Evolutionary conservation across 2,888 invertebrate genomes (phyloP).

Genomic region (Tridacna crocea): DNA sequence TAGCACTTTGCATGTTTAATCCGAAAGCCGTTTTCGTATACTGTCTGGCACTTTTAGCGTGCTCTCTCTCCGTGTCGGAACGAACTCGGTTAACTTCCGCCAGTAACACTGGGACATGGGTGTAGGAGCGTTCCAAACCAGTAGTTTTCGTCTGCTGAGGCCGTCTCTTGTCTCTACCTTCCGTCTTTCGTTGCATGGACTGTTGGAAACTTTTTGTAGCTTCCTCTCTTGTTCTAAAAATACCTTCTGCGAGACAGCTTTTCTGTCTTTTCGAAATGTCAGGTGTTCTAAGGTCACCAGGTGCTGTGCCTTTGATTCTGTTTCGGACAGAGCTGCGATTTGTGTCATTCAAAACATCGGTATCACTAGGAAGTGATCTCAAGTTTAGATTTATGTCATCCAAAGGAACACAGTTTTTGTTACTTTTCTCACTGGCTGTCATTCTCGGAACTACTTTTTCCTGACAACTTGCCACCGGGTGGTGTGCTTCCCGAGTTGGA

Average conservation of each 20-base stretch:
- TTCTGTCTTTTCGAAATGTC: slow-evolving; percentile 21
- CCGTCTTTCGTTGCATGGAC: slow-evolving; percentile 32
- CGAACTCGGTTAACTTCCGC: slow-evolving; percentile 48
- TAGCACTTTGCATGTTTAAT: slow-evolving; percentile 50
- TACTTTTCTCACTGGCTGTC: background rate
- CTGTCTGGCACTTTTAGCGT: slow-evolving; percentile 29
- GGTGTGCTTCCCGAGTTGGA: slow-evolving; percentile 10
- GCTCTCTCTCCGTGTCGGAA: slow-evolving; percentile 31
- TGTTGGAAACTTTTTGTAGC: slow-evolving; percentile 49
- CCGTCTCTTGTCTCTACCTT: slow-evolving; percentile 18
- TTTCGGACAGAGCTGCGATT: slow-evolving; percentile 17
- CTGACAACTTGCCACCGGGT: background rate
- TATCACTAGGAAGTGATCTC: slow-evolving; percentile 7
- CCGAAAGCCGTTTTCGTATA: slow-evolving; percentile 57
- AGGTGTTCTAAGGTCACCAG: slow-evolving; percentile 8
- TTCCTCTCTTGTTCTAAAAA: slow-evolving; percentile 59
- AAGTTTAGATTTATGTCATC: slow-evolving; percentile 27
- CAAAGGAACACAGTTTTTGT: background rate
- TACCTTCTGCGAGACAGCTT: slow-evolving; percentile 20
- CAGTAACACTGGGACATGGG: slow-evolving; percentile 57
- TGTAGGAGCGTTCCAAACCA: slow-evolving; percentile 61
- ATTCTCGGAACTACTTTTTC: slow-evolving; percentile 21
- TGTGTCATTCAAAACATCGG: background rate
- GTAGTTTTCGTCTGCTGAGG: slow-evolving; percentile 44
- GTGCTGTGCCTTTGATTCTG: slow-evolving; percentile 2